Percentiles rank a stretch among this genome's conserved stretches.
Evolutionary conservation across 2,888 invertebrate genomes (phyloP).

Genomic region (Megaustenia siamemsis): DNA sequence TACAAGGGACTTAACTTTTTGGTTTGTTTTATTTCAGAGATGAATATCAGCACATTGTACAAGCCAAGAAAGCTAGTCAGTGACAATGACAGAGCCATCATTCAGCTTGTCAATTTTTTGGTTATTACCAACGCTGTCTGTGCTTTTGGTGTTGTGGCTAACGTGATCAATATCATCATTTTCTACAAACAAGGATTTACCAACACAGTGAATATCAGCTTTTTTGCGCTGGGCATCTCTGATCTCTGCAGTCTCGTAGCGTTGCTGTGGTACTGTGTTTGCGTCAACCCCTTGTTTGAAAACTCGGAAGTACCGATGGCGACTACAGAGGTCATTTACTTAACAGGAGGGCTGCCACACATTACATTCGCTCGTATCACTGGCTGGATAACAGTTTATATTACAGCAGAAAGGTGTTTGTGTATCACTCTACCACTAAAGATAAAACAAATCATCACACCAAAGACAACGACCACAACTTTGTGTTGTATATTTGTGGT

Average conservation of each 20-base stretch:
- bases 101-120: not conserved
- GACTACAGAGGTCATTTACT: not conserved
- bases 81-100: not conserved
- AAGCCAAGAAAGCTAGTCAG: not conserved
- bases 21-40: no score
- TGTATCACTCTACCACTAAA: not conserved
- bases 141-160: not conserved
- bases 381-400: not conserved
- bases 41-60: no score
- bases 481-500: not conserved
- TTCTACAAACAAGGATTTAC: not conserved
- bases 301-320: not conserved
- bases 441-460: slow-evolving; percentile 7
- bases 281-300: slow-evolving; percentile 14
- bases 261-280: not conserved
- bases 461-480: not conserved
- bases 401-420: not conserved
- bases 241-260: not conserved
- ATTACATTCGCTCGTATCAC: not conserved
- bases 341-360: not conserved
- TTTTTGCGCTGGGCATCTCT: not conserved
- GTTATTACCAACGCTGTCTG: not conserved
- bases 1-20: no score
- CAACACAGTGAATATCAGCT: slow-evolving; percentile 1
- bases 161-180: not conserved